phyloP scores from a whole-genome alignment of 2,113 vertebrate genomes.

The Odocoileus virginianus region DNA sequence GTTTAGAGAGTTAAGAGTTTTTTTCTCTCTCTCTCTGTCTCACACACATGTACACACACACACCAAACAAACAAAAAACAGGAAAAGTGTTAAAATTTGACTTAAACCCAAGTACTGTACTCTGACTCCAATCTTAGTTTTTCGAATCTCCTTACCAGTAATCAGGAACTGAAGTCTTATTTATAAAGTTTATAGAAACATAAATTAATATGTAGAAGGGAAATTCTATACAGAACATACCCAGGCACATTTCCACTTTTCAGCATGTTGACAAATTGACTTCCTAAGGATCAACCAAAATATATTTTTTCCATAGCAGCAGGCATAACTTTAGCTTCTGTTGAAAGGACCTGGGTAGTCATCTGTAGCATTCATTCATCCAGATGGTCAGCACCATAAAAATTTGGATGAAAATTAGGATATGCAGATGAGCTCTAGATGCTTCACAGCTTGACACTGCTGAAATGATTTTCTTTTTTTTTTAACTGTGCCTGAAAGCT shows the following conservation, averaged over 20 bases:
- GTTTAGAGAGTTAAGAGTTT: background rate
- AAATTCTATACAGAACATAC: background rate
- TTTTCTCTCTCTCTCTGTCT: background rate
- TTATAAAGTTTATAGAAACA: background rate
- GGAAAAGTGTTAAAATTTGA: background rate
- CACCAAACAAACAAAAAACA: background rate
- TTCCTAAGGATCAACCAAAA: conserved; percentile 58
- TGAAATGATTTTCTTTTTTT: conserved; percentile 33
- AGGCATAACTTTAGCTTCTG: conserved; percentile 60
- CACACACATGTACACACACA: background rate
- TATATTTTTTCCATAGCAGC: conserved; percentile 56
- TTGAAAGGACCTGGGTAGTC: conserved; percentile 54
- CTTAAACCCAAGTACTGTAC: background rate
- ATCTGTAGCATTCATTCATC: conserved; percentile 53
- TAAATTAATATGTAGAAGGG: background rate
- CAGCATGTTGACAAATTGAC: conserved; percentile 50
- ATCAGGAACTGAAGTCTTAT: background rate
- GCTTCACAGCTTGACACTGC: conserved; percentile 59
- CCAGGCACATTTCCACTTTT: background rate
- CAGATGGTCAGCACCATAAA: conserved; percentile 74
- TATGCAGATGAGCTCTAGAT: conserved; percentile 63
- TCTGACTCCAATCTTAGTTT: background rate
- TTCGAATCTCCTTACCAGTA: background rate
- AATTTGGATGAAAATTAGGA: conserved; percentile 64
- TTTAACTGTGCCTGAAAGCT: conserved; percentile 18